phyloP scores from a whole-genome alignment of 2,113 vertebrate species.

The Tychaedon coryphoeus region DNA sequence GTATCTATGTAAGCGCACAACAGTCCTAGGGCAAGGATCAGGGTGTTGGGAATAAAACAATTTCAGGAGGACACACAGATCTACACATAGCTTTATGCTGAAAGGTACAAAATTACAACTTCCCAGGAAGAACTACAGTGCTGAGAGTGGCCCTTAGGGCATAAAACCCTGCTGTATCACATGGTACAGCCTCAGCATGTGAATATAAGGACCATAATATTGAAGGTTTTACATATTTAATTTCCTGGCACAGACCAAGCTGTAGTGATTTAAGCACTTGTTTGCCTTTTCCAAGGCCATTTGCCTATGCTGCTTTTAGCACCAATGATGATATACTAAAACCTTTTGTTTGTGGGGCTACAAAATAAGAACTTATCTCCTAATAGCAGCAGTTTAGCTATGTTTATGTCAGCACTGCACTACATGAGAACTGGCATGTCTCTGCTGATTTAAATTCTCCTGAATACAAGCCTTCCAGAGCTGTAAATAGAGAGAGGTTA shows the following conservation, averaged over 20 bases:
- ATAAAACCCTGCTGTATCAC: constrained; percentile 13
- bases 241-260: constrained; percentile 39
- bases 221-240: constrained; percentile 51
- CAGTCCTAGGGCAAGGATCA: not conserved
- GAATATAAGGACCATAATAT: constrained; percentile 16
- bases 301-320: constrained; percentile 45
- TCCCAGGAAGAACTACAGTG: not conserved
- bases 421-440: not conserved
- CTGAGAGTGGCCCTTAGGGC: not conserved
- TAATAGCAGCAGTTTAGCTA: constrained; percentile 52
- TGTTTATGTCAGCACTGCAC: constrained; percentile 3
- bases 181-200: not conserved
- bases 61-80: not conserved
- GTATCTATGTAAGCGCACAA: fast-evolving
- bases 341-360: constrained; percentile 39
- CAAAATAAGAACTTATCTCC: constrained; percentile 66
- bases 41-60: not conserved
- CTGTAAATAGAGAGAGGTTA: constrained; percentile 45
- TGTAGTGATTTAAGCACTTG: constrained; percentile 34
- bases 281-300: constrained; percentile 25
- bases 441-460: constrained; percentile 41
- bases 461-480: constrained; percentile 1
- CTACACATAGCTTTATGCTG: not conserved
- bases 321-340: constrained; percentile 51
- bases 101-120: constrained; percentile 2